Conservation (phyloP, 2,888 invertebrate genomes). For the Capitulum mitella region DNA sequence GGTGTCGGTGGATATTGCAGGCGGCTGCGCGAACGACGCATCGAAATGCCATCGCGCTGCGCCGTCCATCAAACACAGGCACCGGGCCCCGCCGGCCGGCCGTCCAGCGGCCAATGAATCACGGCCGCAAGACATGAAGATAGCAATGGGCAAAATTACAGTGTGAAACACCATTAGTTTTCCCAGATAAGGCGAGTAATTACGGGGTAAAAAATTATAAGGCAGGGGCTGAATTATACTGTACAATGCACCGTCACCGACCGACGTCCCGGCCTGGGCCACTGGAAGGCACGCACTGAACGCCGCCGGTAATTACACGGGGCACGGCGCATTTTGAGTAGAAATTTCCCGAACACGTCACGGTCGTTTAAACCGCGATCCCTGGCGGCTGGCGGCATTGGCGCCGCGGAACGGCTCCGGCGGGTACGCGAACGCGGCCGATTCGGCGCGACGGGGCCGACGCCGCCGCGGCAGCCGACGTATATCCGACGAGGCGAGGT, state of each 20-base stretch:
- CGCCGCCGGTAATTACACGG: not conserved
- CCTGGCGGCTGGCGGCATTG: no score
- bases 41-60: not conserved
- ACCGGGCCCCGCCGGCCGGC: not conserved
- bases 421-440: no score
- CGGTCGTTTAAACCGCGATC: no score
- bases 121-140: not conserved
- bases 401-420: no score
- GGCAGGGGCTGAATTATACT: not conserved
- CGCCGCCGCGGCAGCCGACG: no score
- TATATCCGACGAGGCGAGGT: no score
- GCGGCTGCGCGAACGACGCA: not conserved
- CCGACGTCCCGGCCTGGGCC: not conserved
- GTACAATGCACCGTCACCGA: not conserved
- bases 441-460: no score
- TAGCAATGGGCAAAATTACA: constrained; percentile 18
- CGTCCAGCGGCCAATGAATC: not conserved
- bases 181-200: constrained; percentile 18
- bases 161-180: constrained; percentile 16
- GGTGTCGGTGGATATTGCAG: not conserved
- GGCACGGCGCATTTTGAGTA: not conserved
- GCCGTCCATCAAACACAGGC: not conserved
- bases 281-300: not conserved
- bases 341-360: not conserved
- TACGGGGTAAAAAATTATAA: not conserved